Evolutionary conservation across 2,888 invertebrate species (phyloP), one percentile per base, ranked within the genome.

Genomic region (Pyrgus malvae): DNA sequence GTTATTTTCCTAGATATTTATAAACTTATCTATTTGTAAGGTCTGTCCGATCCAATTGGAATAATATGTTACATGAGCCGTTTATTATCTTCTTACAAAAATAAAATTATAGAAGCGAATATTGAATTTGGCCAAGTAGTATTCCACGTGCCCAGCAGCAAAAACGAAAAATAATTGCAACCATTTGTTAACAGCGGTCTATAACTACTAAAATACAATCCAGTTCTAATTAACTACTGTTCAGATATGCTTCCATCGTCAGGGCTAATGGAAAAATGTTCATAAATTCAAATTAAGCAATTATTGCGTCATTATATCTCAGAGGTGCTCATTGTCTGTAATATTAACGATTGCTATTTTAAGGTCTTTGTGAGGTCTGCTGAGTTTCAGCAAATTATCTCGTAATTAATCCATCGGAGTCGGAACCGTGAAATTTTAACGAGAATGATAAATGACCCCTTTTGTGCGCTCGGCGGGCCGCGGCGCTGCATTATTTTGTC

Each of bases 151-250:
- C n/a, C n/a, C n/a, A n/a, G n/a, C n/a, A n/a, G n/a, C n/a, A n/a
- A n/a, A n/a, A n/a, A n/a, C n/a, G n/a, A n/a, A n/a, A n/a, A n/a
- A n/a, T n/a, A n/a, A n/a, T n/a, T n/a, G n/a, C n/a, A n/a, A n/a
- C n/a, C n/a, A n/a, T n/a, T n/a, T n/a, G 11, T 21, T 3, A 25
- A 23, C 23, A 6, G 6, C n/a, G 16, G 8, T 48, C n/a, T 61
- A 65, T 66, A 66, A 77, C 74, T 70, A 66, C 65, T 62, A 67
- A 65, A 64, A 66, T 67, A 65, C 72, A 66, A 74, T 75, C 64
- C 65, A 48, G 58, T 54, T 59, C 63, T 74, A 74, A 75, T 78
- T 74, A 70, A 71, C 69, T 72, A 70, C 70, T 70, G 70, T 70
- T 64, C 61, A 60, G 62, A 59, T 63, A 58, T 62, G 61, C 63